Conservation (phyloP, 2,113 vertebrate genomes). For the Varanus komodoensis region DNA sequence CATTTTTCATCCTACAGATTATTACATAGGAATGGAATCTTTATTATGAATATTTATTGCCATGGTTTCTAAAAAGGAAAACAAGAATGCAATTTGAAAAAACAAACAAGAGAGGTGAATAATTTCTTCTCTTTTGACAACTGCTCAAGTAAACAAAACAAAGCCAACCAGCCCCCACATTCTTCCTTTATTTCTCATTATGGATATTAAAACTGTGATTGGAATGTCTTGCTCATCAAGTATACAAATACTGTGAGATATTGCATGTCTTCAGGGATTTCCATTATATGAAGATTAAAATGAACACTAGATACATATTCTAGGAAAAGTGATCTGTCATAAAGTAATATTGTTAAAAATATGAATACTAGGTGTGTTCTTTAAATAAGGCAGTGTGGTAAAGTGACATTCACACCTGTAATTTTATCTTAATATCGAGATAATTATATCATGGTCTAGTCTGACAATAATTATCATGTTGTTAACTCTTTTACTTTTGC, state of each 20-base stretch:
- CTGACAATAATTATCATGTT: neutral
- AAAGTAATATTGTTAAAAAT: neutral
- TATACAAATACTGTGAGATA: neutral
- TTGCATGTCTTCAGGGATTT: neutral
- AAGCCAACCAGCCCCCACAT: too few relatives aligned
- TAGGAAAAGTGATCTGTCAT: neutral
- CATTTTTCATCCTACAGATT: slow-evolving; percentile 29
- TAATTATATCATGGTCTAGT: neutral
- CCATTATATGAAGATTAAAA: neutral
- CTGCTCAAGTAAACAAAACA: slow-evolving; percentile 5
- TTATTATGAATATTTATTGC: slow-evolving; percentile 16
- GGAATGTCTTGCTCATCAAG: neutral
- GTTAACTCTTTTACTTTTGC: neutral
- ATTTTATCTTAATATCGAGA: neutral
- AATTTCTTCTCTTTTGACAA: slow-evolving; percentile 7
- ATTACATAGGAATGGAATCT: neutral
- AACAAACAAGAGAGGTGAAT: slow-evolving; percentile 13
- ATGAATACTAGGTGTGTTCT: neutral
- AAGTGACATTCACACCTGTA: neutral
- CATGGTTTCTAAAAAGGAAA: neutral
- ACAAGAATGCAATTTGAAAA: slow-evolving; percentile 1
- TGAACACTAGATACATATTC: neutral
- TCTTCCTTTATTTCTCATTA: slow-evolving; percentile 12
- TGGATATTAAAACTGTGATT: neutral
- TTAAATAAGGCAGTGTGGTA: neutral